Evolutionary conservation across 2,113 vertebrate species (phyloP), one percentile per base, ranked within the genome.

Genomic region (Orycteropus afer): DNA sequence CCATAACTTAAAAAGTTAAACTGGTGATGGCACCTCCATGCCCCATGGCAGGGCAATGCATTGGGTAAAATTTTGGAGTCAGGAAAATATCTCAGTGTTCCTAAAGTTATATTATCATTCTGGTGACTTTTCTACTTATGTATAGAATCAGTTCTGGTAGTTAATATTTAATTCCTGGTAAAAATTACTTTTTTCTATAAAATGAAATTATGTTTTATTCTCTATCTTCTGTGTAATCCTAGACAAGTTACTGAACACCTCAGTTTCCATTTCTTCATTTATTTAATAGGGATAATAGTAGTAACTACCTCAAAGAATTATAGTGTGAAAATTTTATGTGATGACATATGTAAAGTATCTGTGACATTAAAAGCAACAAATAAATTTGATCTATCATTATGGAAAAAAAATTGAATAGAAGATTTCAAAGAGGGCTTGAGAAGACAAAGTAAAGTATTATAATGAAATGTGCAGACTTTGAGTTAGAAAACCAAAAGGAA

Each of bases 151-250:
- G 65, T 87, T 63, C 25, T 88, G 32, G 29, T 9, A 73, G 42
- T 74, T 90, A 88, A 93, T 37, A 76, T 86, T 97, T 85, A 87
- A 90, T 82, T 90, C 10, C 76, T 65, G n/a, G 76, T 65, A 51
- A 95, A 94, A 91, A 83, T 49, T 7, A 89, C 87, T 4, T 79
- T 83, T 69, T 80, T 80, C 23, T 61, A 42, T 69, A 61, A 86
- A 80, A 89, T 89, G 15, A 89, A 94, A 49, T 76, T 84, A 32
- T 76, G 59, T 79, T 89, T 87, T 73, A 84, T 79, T 91, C 81
- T 94, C 22, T 23, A 82, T 92, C 55, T 91, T 91, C 34, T 59
- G 22, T 91, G n/a, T 53, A 86, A 83, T 67, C 34, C 34, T 57
- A 17, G 63, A 69, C 15, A 84, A 59, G 32, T 79, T 89, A 78